phyloP scores from a whole-genome alignment of 2,113 vertebrate genomes.

The Chinchilla lanigera region DNA sequence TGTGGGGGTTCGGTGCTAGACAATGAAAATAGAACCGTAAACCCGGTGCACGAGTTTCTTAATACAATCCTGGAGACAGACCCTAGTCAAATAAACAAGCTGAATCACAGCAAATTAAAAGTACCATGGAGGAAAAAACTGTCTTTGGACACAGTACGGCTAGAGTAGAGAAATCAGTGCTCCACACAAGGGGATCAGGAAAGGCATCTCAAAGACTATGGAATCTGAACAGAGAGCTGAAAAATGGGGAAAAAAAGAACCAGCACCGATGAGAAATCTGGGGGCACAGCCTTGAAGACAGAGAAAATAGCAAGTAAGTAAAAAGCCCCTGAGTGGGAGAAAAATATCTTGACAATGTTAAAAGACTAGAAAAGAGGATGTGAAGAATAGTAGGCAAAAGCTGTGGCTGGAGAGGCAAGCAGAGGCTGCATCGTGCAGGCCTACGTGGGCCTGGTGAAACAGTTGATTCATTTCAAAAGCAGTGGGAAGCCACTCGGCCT shows the following conservation, averaged over 20 bases:
- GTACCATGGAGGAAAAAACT: neutral
- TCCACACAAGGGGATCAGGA: neutral
- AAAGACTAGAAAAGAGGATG: neutral
- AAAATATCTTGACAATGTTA: neutral
- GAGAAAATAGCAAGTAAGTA: neutral
- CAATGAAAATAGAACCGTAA: neutral
- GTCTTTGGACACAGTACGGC: rapidly evolving
- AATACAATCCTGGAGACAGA: neutral
- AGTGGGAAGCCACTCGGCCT: neutral
- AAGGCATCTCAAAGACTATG: neutral
- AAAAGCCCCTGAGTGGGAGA: neutral
- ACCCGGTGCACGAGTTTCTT: neutral
- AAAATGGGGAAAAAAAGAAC: neutral
- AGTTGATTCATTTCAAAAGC: neutral
- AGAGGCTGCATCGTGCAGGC: rapidly evolving
- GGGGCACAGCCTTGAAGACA: neutral
- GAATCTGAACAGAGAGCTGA: neutral
- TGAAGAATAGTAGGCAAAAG: neutral
- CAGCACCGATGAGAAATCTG: neutral
- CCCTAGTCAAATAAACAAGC: neutral
- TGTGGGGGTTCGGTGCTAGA: neutral
- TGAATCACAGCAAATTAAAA: neutral
- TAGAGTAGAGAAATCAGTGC: rapidly evolving
- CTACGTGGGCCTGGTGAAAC: rapidly evolving
- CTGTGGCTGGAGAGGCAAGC: neutral